Evolutionary conservation across 2,797 vertebrate species (phyloP), one percentile per base, ranked within the genome.

Genomic region (Lycodopsis pacificus): DNA sequence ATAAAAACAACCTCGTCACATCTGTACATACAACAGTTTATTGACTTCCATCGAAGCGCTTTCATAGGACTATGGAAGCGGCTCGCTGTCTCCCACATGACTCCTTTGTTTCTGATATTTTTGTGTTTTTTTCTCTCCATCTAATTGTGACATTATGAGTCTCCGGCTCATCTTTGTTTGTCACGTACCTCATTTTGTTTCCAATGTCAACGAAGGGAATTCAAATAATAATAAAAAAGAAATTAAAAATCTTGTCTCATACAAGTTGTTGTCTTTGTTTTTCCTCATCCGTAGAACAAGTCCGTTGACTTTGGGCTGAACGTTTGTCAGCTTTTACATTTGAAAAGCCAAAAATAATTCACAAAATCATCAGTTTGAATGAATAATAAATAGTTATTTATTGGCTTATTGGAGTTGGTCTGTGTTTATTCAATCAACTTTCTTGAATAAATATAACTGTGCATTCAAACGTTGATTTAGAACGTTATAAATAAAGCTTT

Each of bases 101-200:
- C 74, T 44, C 61, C 32, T 53, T 74, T 30, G 0, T 25, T 30
- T 58, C 17, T 51, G 73, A 42, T 74, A 46, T 80, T 73, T 76
- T 71, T 49, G 14, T 20, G 2, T 51, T 22, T 58, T n/a, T 27
- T 53, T 74, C n/a, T 40, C 44, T 67, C 46, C 56, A 59, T 75
- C 25, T 48, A 3, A 56, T 64, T 76, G 34, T 81, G 13, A 76
- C 40, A 54, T 61, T 70, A 76, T 62, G 27, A 63, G 81, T 77
- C 17, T 81, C 49, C 77, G 40, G 49, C 58, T 80, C 5, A 63
- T 65, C 76, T 77, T 86, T 84, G 36, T 87, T 87, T 86, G 69
- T 86, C 82, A 72, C 74, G 82, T 89, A 91, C 90, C 90, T 92
- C 64, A 73, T 91, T 91, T 91, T 92, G 57, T 89, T 88, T 90